Conservation (phyloP, 2,113 vertebrate species). For the Saimiri boliviensis region DNA sequence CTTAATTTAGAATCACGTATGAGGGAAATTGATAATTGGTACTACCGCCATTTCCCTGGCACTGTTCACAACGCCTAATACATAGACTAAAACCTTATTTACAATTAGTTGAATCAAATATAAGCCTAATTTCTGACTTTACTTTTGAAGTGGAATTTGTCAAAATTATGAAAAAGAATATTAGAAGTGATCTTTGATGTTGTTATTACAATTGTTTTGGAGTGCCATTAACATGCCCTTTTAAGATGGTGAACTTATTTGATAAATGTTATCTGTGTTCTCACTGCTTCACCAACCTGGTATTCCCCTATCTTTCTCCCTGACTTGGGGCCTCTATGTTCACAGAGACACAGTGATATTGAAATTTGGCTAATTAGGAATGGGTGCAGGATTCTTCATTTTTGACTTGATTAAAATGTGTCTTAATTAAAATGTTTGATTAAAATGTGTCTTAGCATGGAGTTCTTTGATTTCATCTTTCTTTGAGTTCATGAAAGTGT, state of each 20-base stretch:
- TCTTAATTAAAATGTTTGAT: too few species aligned
- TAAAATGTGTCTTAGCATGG: too few species aligned
- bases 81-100: background rate
- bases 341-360: background rate
- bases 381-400: too few species aligned
- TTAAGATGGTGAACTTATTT: background rate
- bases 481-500: too few species aligned
- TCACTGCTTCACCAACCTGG: background rate
- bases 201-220: background rate
- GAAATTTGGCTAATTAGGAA: background rate
- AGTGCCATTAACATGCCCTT: background rate
- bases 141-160: slow-evolving; percentile 40
- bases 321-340: background rate
- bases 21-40: background rate
- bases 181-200: background rate
- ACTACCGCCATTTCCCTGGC: background rate
- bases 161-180: slow-evolving; percentile 23
- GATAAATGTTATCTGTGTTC: background rate
- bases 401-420: too few species aligned
- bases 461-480: too few species aligned
- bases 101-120: background rate
- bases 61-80: background rate
- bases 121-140: slow-evolving; percentile 13
- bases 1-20: background rate
- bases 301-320: background rate